Percentiles rank a stretch among this genome's conserved stretches.
Evolutionary conservation across 2,888 invertebrate genomes (phyloP).

Genomic region (Pristionchus arcanus): DNA sequence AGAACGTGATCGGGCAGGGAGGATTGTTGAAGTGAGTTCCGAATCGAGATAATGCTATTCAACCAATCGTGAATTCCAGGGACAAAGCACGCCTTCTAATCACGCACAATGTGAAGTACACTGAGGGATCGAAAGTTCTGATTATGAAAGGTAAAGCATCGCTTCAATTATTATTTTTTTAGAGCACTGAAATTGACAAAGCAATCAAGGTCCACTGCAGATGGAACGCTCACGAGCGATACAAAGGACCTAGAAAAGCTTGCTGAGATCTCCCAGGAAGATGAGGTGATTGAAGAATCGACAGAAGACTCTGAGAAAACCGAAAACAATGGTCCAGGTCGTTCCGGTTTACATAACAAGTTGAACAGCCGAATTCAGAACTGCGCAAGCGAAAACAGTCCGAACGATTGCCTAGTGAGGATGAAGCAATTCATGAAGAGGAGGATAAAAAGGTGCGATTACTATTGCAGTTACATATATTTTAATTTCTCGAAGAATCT

Average conservation of each 20-base stretch:
- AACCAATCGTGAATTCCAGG: neutral
- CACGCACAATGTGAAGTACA: conserved; percentile 94
- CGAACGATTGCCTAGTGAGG: neutral
- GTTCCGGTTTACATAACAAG: too few species aligned
- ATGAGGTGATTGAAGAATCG: neutral
- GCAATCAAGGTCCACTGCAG: neutral
- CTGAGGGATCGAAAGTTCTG: conserved; percentile 89
- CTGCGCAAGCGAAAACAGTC: neutral
- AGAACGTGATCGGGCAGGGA: neutral
- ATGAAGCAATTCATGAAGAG: neutral
- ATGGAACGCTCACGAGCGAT: neutral
- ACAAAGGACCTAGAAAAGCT: neutral
- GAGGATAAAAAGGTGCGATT: conserved; percentile 10
- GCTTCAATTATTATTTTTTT: neutral
- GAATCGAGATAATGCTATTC: neutral
- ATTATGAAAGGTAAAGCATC: neutral
- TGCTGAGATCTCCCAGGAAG: neutral
- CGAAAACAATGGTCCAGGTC: neutral
- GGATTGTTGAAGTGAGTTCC: conserved; percentile 50
- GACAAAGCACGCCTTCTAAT: conserved; percentile 89
- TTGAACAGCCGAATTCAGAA: neutral
- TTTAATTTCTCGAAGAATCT: too few species aligned
- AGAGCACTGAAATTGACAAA: neutral
- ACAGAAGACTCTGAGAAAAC: too few species aligned
- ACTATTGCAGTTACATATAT: too few species aligned